Conservation (phyloP, 1,140 invertebrate genomes). For the Drosophila sucinea region DNA sequence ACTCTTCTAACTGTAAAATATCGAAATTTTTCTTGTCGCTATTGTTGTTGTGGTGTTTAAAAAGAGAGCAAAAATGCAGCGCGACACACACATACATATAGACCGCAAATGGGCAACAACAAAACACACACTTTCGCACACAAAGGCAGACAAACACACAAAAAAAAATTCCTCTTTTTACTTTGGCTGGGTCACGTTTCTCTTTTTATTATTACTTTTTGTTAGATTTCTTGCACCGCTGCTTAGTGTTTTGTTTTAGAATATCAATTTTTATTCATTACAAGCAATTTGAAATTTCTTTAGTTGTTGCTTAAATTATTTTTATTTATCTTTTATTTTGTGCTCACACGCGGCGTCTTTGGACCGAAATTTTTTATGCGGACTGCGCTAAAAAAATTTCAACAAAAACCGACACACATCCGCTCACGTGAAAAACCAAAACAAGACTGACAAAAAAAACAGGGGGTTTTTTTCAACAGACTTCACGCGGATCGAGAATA, state of each 20-base stretch:
- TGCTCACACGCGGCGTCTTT: slow-evolving; percentile 46
- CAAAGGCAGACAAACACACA: slow-evolving; percentile 44
- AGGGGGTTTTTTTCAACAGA: no score
- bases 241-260: slow-evolving; percentile 1
- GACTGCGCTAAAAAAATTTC: slow-evolving; percentile 14
- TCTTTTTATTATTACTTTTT: slow-evolving; percentile 54
- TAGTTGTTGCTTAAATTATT: slow-evolving; percentile 1
- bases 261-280: not conserved
- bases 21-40: slow-evolving; percentile 35
- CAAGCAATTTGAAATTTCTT: slow-evolving; percentile 2
- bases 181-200: slow-evolving; percentile 73
- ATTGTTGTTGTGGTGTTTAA: slow-evolving; percentile 44
- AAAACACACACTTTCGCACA: slow-evolving; percentile 23
- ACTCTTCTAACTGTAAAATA: slow-evolving; percentile 24
- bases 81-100: slow-evolving; percentile 1
- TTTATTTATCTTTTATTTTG: slow-evolving; percentile 9
- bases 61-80: slow-evolving; percentile 18
- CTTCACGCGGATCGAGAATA: no score
- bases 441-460: slow-evolving; percentile 6
- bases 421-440: slow-evolving; percentile 14
- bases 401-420: slow-evolving; percentile 14
- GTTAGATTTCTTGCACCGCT: slow-evolving; percentile 49
- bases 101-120: slow-evolving; percentile 20
- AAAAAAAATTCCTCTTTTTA: slow-evolving; percentile 32
- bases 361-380: slow-evolving; percentile 21